Conservation (phyloP, 2,797 vertebrate species). For the Rousettus madagascariensis region DNA sequence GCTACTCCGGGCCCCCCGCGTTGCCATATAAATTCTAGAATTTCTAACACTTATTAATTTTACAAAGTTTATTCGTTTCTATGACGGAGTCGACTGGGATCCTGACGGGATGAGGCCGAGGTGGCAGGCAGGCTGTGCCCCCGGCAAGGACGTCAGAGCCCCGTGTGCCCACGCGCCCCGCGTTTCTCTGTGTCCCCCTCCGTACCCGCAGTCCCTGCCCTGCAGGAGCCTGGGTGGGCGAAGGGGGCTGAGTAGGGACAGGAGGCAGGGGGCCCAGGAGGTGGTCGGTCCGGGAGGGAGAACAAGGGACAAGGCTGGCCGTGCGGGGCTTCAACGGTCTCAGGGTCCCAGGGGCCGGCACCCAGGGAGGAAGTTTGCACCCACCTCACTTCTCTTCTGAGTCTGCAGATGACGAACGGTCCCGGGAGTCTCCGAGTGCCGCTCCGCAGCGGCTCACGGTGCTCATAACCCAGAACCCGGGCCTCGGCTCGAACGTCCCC, state of each 20-base stretch:
- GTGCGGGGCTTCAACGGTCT: accelerated
- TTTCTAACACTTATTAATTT: not conserved
- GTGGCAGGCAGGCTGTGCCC: no score
- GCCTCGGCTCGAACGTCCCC: not conserved
- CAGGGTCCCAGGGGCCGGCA: not conserved
- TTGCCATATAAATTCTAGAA: not conserved
- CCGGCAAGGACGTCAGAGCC: no score
- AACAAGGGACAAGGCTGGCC: accelerated
- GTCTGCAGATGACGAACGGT: not conserved
- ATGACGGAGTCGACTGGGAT: no score
- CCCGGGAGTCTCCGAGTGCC: no score
- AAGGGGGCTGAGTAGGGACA: not conserved
- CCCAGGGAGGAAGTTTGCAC: accelerated
- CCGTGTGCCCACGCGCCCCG: accelerated
- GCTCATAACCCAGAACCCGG: no score
- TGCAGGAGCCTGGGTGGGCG: accelerated
- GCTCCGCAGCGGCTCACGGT: no score
- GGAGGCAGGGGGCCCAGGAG: not conserved
- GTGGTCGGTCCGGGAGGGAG: accelerated
- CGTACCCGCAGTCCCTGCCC: not conserved
- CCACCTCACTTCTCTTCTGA: not conserved
- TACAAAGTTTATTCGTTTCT: not conserved
- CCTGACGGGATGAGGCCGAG: no score
- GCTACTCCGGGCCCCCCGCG: no score
- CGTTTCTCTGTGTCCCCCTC: not conserved